Percentiles rank a stretch among this genome's conserved stretches.
phyloP scores from a whole-genome alignment of 1,140 invertebrate species.

The Nomia melanderi region DNA sequence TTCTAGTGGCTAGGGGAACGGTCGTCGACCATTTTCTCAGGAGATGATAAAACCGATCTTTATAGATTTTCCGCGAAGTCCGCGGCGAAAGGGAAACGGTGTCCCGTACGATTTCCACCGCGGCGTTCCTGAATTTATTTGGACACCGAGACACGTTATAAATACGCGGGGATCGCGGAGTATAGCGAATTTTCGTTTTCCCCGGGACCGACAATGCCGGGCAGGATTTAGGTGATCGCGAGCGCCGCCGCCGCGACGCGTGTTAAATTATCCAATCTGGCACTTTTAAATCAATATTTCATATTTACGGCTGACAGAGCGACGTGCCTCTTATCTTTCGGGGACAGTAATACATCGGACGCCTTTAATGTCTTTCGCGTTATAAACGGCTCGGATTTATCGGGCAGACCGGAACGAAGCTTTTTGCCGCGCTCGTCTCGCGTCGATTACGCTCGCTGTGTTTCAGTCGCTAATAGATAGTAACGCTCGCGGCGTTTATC shows the following conservation, averaged over 20 bases:
- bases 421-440: neutral
- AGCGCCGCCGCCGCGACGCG: neutral
- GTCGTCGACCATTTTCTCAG: neutral
- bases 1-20: too few species aligned
- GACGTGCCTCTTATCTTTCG: neutral
- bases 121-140: neutral
- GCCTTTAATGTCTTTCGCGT: neutral
- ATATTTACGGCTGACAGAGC: neutral
- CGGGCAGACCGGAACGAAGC: neutral
- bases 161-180: neutral
- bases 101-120: neutral
- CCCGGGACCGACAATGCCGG: neutral
- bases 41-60: neutral
- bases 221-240: neutral
- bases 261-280: conserved; percentile 20
- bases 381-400: neutral
- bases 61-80: neutral
- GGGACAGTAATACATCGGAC: neutral
- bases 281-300: conserved; percentile 15
- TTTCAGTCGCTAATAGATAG: neutral
- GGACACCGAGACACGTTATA: neutral
- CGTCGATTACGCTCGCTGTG: neutral
- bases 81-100: too few species aligned
- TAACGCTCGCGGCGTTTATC: neutral
- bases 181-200: neutral